Evolutionary conservation across 2,113 vertebrate genomes (phyloP), one percentile per base, ranked within the genome.

Genomic region (Sceloporus tristichus): DNA sequence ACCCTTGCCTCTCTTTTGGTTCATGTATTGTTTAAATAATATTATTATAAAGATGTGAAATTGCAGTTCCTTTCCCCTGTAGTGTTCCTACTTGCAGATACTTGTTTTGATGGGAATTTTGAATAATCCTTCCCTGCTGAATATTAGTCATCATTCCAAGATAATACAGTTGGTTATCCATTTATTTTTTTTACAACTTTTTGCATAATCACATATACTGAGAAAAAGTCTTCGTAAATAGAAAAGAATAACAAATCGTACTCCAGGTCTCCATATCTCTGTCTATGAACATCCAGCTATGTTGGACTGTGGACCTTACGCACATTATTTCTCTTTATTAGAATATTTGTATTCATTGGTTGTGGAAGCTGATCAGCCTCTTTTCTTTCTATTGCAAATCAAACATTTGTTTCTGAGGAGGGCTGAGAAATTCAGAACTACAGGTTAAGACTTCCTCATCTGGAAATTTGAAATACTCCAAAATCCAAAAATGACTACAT

Each of bases 271-370:
- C 5, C 8, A 4, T 7, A 68, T 68, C 21, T 34, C 10, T 25
- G 14, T 48, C 11, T 79, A 79, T 16, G 48, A 79, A 79, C 88
- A 59, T 25, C 34, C 87, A 19, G 1, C 71, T 27, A 40, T 87
- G 8, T 21, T 92, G 68, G 3, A 90, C 77, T 93, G 27, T 91
- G 40, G 89, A 6, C 18, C 82, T 87, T 74, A 40, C 48, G 82
- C 13, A 76, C 71, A 1, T 13, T 38, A 34, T 74, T 13, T 38
- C 71, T 13, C 79, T 91, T 86, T 85, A 90, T 56, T 88, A 85
- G 19, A 62, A 84, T 21, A 23, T 92, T 86, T 90, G 77, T 91
- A 79, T 82, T 87, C 78, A 62, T 71, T 71, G 25, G 25, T 11
- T 71, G 25, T 71, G 68, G 85, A 89, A 85, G 53, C 79, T 23